A percentile compares a stretch with the other conserved stretches of the same genome.
These are phyloP conservation scores for Syndactyla subalaris DNA, from an alignment of 2,797 vertebrate genomes.

Conservation along the genomic window DNA sequence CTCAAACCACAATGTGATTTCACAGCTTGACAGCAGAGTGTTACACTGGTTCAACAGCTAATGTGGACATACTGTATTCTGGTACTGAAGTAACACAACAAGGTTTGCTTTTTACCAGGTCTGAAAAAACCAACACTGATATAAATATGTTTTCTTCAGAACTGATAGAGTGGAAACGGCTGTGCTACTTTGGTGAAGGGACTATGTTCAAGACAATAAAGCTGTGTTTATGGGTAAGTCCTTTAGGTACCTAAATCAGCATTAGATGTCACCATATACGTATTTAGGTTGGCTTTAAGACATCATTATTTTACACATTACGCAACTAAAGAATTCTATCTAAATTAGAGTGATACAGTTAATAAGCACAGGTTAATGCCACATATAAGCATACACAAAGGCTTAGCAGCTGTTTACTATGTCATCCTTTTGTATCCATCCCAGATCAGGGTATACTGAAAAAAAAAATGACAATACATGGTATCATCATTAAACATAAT, in stretches of 20 bases:
- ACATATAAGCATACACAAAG: conserved; percentile 31
- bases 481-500: conserved; percentile 7
- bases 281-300: conserved; percentile 22
- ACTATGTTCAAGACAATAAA: not conserved
- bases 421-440: conserved; percentile 38
- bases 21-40: not conserved
- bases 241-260: conserved; percentile 18
- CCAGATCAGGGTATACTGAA: conserved; percentile 25
- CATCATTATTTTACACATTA: not conserved
- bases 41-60: not conserved
- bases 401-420: conserved; percentile 37
- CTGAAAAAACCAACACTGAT: not conserved
- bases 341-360: conserved; percentile 33
- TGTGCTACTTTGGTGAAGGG: not conserved
- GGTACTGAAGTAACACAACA: not conserved
- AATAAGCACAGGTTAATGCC: conserved; percentile 47
- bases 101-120: not conserved
- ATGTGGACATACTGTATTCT: not conserved
- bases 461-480: conserved; percentile 38
- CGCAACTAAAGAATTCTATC: conserved; percentile 16
- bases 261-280: not conserved
- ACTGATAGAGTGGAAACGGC: not conserved
- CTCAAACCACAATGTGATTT: not conserved
- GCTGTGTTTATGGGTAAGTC: not conserved
- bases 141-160: not conserved